A percentile compares a stretch with the other conserved stretches of the same genome.
Conservation (phyloP, 2,113 vertebrate species). For the Ariopsis seemanni region DNA sequence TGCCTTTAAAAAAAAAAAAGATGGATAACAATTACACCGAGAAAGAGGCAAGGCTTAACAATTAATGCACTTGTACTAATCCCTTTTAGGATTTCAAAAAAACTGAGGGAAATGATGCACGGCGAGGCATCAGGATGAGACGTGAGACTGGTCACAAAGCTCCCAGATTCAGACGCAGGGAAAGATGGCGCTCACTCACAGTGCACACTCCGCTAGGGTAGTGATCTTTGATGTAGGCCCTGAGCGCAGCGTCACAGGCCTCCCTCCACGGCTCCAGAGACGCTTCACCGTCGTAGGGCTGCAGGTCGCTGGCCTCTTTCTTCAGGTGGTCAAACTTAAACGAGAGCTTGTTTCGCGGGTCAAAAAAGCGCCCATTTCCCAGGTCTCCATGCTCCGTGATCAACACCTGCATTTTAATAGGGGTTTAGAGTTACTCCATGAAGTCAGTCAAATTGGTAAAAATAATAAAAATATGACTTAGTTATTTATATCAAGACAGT, state of each 20-base stretch:
- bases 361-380: slow-evolving; percentile 89
- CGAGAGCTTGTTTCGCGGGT: slow-evolving; percentile 91
- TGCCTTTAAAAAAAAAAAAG: background rate
- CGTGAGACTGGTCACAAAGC: background rate
- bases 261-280: slow-evolving; percentile 84
- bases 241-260: slow-evolving; percentile 83
- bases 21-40: background rate
- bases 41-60: background rate
- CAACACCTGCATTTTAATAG: slow-evolving; percentile 76
- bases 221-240: slow-evolving; percentile 89
- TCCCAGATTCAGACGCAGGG: background rate
- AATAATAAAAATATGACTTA: background rate
- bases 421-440: background rate
- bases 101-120: too few relatives aligned
- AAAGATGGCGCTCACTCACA: slow-evolving; percentile 69
- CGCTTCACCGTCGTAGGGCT: slow-evolving; percentile 80
- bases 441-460: background rate
- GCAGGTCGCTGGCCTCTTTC: slow-evolving; percentile 87
- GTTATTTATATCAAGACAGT: background rate
- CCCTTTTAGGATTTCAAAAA: background rate
- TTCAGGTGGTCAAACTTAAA: slow-evolving; percentile 96
- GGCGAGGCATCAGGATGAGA: background rate
- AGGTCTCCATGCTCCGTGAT: slow-evolving; percentile 94
- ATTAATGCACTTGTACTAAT: background rate
- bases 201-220: slow-evolving; percentile 92